These are phyloP conservation scores for Rhizoglyphus robini DNA, from an alignment of 1,140 invertebrate species.

Conservation along the genomic window DNA sequence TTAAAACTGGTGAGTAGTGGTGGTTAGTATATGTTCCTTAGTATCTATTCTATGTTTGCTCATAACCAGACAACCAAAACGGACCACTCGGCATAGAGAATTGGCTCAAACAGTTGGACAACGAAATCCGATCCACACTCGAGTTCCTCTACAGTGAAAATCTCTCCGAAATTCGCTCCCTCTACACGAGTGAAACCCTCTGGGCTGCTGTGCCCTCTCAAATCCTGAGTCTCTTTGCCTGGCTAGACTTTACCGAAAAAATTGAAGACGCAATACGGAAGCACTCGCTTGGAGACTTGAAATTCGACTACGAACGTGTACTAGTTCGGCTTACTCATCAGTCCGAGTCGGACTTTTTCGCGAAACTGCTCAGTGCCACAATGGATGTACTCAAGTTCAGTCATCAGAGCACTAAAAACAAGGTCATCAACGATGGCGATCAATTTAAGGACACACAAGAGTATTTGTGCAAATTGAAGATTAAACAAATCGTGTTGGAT, in stretches of 20 bases:
- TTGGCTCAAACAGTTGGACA: constrained; percentile 65
- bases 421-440: not conserved
- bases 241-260: constrained; percentile 62
- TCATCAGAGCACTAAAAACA: not conserved
- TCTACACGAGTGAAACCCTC: constrained; percentile 66
- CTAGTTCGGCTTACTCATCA: too few species aligned
- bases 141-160: constrained; percentile 37
- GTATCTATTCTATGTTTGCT: too few species aligned
- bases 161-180: constrained; percentile 37
- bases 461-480: constrained; percentile 47
- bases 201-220: constrained; percentile 41
- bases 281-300: constrained; percentile 41
- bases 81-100: constrained; percentile 38
- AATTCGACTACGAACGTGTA: constrained; percentile 23
- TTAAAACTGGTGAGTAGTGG: too few species aligned
- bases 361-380: not conserved
- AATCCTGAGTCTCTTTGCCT: constrained; percentile 53
- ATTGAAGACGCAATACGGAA: constrained; percentile 61
- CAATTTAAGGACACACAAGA: constrained; percentile 8
- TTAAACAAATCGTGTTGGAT: constrained; percentile 75
- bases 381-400: not conserved
- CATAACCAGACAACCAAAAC: not conserved
- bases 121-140: constrained; percentile 66
- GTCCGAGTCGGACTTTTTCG: not conserved
- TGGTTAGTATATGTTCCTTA: too few species aligned